Base-by-base conservation (phyloP, 2,888 invertebrate genomes). In the Polymixis lichenea region DNA sequence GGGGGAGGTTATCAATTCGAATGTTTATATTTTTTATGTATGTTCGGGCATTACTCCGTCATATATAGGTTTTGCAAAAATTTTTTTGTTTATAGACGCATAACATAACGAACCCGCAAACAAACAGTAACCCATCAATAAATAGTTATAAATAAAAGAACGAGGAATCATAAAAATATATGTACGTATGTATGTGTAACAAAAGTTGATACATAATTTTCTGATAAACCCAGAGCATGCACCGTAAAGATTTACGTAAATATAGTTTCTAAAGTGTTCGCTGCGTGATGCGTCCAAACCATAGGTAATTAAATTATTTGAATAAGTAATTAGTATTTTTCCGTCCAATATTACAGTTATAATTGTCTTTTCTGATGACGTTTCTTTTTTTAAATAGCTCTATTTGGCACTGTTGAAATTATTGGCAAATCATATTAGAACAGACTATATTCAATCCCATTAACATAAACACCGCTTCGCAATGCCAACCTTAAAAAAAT, bases 381-480 rank as follows among this genome's bases (percentile, higher is more conserved):
- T 19, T 17, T 2, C 5, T 28, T 28, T 5, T 13, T 13, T 7
- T 25, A 3, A 19, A 6, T n/a, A 32, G n/a, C n/a, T n/a, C 5
- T n/a, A 6, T 46, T 70, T 13, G 25, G 6, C 6, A 22, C 17
- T 75, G 28, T 58, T 49, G 28, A 60, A 8, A 65, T 4, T 43
- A 71, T 38, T 17, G 28, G 38, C 17, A 28, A 25, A 53, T 32
- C n/a, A 11, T 58, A 56, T 38, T 49, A 25, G 25, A 78, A 77
- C n/a, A 7, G 32, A 61, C 22, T 32, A 70, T 46, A 72, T 19
- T 56, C 19, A 28, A 55, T 49, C 2, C 19, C 2, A 28, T n/a
- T 38, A 28, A 28, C 15, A 22, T n/a, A 67, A 62, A 67, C 67
- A 68, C 46, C 17, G 55, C 43, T 77, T 61, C 46, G 65, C 49